Percentiles rank a stretch among this genome's conserved stretches.
Conservation (phyloP, 2,797 vertebrate species). For the Peromyscus attwateri region DNA sequence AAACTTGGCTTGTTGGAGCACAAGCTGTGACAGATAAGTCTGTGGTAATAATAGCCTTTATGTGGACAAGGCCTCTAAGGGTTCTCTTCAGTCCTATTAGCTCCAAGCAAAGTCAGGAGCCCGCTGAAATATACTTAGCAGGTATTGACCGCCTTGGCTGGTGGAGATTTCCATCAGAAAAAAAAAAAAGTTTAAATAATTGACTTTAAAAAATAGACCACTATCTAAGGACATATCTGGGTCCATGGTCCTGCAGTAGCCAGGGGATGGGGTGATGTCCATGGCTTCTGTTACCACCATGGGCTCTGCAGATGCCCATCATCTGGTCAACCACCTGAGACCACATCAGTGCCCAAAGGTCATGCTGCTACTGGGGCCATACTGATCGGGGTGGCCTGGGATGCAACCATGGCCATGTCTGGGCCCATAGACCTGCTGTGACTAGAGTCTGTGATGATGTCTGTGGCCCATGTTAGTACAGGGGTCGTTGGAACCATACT, state of each 20-base stretch:
- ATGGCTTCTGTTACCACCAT: not conserved
- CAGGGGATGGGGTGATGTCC: not conserved
- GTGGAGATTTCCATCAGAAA: not conserved
- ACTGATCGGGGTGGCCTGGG: not conserved
- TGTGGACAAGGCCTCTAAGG: fast-evolving
- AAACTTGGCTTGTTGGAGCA: not conserved
- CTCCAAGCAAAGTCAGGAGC: too few relatives aligned
- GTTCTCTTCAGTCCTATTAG: fast-evolving
- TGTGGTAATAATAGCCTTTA: not conserved
- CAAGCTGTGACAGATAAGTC: not conserved
- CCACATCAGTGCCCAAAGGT: too few relatives aligned
- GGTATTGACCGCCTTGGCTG: not conserved
- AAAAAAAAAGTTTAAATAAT: not conserved
- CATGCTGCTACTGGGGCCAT: not conserved
- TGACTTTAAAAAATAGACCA: not conserved
- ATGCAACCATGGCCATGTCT: not conserved
- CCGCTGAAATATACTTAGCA: fast-evolving
- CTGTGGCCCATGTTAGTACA: not conserved
- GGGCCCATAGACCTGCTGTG: too few relatives aligned
- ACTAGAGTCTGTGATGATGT: not conserved
- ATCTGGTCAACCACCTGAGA: not conserved
- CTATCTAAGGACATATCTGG: not conserved
- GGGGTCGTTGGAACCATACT: too few relatives aligned
- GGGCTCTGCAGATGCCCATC: not conserved
- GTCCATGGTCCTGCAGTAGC: not conserved